Percentiles rank a stretch among this genome's conserved stretches.
Evolutionary conservation across 2,113 vertebrate genomes (phyloP).

Genomic region (Pachypanchax playfairii): DNA sequence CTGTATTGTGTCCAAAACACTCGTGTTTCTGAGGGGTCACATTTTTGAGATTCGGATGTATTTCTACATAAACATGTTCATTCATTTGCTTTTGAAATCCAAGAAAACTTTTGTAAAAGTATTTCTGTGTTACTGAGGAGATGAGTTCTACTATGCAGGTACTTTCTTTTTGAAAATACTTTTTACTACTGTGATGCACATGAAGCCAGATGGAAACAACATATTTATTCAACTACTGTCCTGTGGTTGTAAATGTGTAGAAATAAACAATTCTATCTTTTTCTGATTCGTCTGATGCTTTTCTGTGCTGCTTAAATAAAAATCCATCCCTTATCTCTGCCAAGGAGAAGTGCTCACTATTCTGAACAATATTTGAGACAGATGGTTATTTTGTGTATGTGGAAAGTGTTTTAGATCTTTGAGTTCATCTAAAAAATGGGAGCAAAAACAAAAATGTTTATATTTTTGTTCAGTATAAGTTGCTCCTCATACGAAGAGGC

Average conservation of each 20-base stretch:
- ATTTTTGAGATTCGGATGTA: constrained; percentile 17
- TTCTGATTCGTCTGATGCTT: constrained; percentile 28
- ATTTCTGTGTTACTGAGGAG: constrained; percentile 27
- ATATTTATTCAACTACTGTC: constrained; percentile 60
- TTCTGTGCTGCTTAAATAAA: background rate
- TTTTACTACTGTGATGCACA: constrained; percentile 14
- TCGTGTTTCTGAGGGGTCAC: too few species aligned
- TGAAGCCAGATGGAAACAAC: constrained; percentile 1
- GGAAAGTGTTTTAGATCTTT: too few species aligned
- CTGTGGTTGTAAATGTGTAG: constrained; percentile 49
- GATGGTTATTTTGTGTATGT: too few species aligned
- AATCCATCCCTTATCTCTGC: too few species aligned
- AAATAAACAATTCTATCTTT: constrained; percentile 53
- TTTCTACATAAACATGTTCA: background rate
- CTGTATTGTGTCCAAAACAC: too few species aligned
- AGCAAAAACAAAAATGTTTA: too few species aligned
- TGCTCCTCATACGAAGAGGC: too few species aligned
- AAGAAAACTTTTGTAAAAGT: constrained; percentile 12
- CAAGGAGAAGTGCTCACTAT: too few species aligned
- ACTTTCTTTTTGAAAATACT: background rate
- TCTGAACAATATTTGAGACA: too few species aligned
- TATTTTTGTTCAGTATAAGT: too few species aligned
- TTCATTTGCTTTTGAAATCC: constrained; percentile 20
- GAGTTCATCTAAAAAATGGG: too few species aligned
- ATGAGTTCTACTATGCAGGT: background rate